Conservation (phyloP, 2,113 vertebrate species). For the Benitochromis conjunctus region DNA sequence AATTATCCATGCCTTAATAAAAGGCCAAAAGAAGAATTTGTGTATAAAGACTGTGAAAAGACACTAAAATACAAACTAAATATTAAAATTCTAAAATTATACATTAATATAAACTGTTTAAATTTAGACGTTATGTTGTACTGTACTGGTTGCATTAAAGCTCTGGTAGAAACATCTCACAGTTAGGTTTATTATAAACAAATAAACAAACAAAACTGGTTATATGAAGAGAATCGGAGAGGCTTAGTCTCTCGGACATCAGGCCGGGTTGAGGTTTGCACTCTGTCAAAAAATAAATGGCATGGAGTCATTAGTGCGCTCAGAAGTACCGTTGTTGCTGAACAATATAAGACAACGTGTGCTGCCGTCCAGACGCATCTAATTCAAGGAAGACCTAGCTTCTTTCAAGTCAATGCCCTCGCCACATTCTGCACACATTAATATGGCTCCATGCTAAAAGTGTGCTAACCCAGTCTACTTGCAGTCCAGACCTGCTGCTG, state of each 20-base stretch:
- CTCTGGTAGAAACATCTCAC: neutral
- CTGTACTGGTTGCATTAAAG: neutral
- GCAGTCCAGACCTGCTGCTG: neutral
- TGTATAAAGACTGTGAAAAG: neutral
- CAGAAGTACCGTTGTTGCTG: neutral
- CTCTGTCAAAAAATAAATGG: neutral
- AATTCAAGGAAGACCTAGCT: neutral
- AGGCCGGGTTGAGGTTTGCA: neutral
- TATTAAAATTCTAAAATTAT: neutral
- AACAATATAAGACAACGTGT: neutral
- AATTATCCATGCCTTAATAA: neutral
- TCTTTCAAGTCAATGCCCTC: neutral
- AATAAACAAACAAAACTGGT: neutral
- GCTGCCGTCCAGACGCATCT: neutral
- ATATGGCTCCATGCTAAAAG: neutral
- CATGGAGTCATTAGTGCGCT: neutral
- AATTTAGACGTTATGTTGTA: rapidly evolving
- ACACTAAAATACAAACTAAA: neutral
- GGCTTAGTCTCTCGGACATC: neutral
- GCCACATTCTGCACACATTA: no score
- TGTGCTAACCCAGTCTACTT: neutral
- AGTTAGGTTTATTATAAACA: neutral
- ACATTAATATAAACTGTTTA: neutral
- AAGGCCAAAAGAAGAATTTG: neutral
- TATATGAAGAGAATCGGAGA: neutral